Base-by-base conservation (phyloP, 2,888 invertebrate species). In the Cataglyphis rosenhaueri region DNA sequence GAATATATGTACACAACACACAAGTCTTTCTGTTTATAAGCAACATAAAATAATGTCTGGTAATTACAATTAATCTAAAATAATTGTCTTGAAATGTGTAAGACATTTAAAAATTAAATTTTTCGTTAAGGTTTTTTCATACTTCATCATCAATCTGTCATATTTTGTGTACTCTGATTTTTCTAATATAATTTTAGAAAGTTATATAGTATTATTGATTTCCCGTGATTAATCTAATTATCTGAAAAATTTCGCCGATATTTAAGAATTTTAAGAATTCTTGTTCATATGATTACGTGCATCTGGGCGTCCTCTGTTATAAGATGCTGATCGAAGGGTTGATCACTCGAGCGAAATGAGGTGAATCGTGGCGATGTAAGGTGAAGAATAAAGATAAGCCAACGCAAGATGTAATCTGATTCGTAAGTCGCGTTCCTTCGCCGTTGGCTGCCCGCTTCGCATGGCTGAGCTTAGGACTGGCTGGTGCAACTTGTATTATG, bases 401-500 rank as follows among this genome's bases (percentile, higher is more conserved):
- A 91, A 91, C 93, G 92, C 90, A 92, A 93, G 93, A 93, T 94
- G 94, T 94, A 94, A 94, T 94, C 93, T 94, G 94, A 94, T 93
- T 94, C 94, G 92, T 92, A 92, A 93, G 92, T 93, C 92, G 93
- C 93, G 92, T 94, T 93, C 92, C 92, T 92, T 91, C 90, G 91
- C 91, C 91, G 92, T 88, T 92, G 91, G 91, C 90, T 91, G 92
- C 88, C 90, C 90, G 92, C 89, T 92, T 93, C 93, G 93, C 93
- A 93, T 93, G 93, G 93, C 92, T 93, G 93, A 92, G 92, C 91
- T 92, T 92, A 88, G 91, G 89, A 88, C 90, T 91, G 91, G 92
- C 93, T 93, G 93, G 93, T 94, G 94, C 94, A 94, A 93, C 93
- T 93, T 94, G 94, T 92, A 94, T 94, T 94, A 94, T 93, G 92